Evolutionary conservation across 2,797 vertebrate genomes (phyloP), one percentile per base, ranked within the genome.

Genomic region (Syngnathus rostellatus): DNA sequence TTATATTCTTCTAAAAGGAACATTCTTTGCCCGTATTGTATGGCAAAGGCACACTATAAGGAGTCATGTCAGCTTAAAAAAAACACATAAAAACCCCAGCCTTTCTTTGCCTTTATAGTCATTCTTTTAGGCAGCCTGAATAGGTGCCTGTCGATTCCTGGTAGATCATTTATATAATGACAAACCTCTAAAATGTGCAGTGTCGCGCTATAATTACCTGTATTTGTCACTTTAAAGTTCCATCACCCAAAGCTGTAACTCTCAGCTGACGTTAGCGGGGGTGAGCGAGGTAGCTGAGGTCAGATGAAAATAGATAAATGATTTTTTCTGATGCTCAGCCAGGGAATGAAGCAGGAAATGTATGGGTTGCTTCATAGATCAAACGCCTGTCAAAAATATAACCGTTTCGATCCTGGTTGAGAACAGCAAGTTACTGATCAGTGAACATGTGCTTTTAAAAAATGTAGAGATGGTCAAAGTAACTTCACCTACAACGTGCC

Each of bases 161-260:
- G 81, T 71, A 77, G 57, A 73, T 86, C 78, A 86, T 88, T 89
- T 86, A 88, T 86, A 85, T 86, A 82, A 80, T 69, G 8, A 68
- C 16, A 46, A 77, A 72, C 75, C 12, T 83, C 76, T 83, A 73
- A 79, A 85, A 87, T 85, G 75, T 84, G 80, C 82, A 77, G 76
- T 83, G 81, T 74, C 69, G 74, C 77, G 65, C 73, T 67, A 67
- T 65, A 78, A 77, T 80, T 83, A 55, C 71, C 55, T 53, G 50
- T 50, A 84, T 71, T 77, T 82, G 79, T 77, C 72, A 77, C 74
- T 72, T 73, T 75, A 78, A 72, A 71, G 69, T 71, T 81, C 67
- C 73, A 65, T 72, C 74, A 71, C 71, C 75, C 73, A 68, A 66
- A 66, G 19, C 40, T 43, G 10, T 66, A 65, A 64, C 78, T 81